These are phyloP conservation scores for Ormyrus nitidulus DNA, from an alignment of 2,888 invertebrate genomes.

Conservation along the genomic window DNA sequence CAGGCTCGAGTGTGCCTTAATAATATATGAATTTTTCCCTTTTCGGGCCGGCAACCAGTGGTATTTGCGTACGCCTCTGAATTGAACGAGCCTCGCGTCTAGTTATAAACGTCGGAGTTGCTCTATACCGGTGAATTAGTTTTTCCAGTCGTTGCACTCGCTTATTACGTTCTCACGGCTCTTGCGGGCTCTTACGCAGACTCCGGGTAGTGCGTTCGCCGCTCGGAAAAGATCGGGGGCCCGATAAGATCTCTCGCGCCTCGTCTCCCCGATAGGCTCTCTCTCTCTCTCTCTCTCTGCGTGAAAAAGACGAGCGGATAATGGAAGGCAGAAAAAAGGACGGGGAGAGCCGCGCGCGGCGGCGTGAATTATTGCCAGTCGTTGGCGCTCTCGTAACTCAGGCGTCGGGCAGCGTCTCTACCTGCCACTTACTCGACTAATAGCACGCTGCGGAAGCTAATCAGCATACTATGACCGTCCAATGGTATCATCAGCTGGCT, in stretches of 20 bases:
- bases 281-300: not conserved
- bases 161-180: too few species aligned
- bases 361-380: conserved; percentile 48
- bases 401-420: conserved; percentile 36
- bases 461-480: conserved; percentile 54
- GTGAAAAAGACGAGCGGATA: conserved; percentile 36
- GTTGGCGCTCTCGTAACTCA: conserved; percentile 55
- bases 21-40: too few species aligned
- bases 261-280: conserved; percentile 30
- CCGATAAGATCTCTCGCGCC: conserved; percentile 18
- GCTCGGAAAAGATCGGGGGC: not conserved
- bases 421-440: conserved; percentile 55
- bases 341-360: conserved; percentile 2
- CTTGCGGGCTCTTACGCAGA: not conserved
- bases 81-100: not conserved
- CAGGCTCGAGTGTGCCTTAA: too few species aligned
- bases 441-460: conserved; percentile 54
- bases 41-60: too few species aligned
- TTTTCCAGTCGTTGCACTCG: conserved; percentile 7
- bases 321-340: conserved; percentile 11
- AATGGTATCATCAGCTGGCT: conserved; percentile 49
- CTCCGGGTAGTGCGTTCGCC: not conserved
- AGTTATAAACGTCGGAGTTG: conserved; percentile 23
- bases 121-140: conserved; percentile 25
- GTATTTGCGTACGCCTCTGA: too few species aligned